Base-by-base conservation (phyloP, 2,797 vertebrate species). In the Micrastur ruficollis region DNA sequence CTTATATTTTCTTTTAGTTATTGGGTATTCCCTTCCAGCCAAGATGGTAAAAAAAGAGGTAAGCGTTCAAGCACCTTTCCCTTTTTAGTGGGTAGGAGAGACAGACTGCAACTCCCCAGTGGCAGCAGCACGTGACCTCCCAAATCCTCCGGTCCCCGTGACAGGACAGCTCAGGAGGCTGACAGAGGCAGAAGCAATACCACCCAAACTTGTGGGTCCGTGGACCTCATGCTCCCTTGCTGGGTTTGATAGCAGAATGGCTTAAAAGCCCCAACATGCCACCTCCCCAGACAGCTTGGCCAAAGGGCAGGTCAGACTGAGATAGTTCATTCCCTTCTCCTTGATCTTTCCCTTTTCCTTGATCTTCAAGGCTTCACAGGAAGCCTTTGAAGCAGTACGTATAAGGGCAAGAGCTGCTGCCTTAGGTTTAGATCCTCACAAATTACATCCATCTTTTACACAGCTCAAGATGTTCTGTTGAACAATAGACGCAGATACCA, bases 351-450 rank as follows among this genome's bases (percentile, higher is more conserved):
- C 38, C 20, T 93, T 72, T 42, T 72, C 76, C 95, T 96, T 95
- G 90, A 95, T 92, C 95, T 97, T 89, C 81, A 87, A 92, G 86
- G 23, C 90, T 93, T 90, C 86, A 72, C 88, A 90, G 95, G 89
- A 96, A 96, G 90, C 38, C 92, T 96, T 97, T 96, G 96, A 96
- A 96, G 93, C 83, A 89, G 73, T 21, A 50, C 50, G 47, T 84
- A 84, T 36, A 44, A 93, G 92, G 90, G 76, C 90, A 90, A 85
- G 63, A 93, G 66, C 73, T 81, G 70, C 74, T 96, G 92, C 63
- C 76, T 94, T 86, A 19, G 62, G 88, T 96, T 95, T 89, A 68
- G 74, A 79, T 70, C 58, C 58, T 83, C 86, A 80, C 78, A 96
- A 96, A 96, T 96, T 93, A 25, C 78, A 93, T 96, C 92, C 92